These are phyloP conservation scores for Metallyticus violacea DNA, from an alignment of 2,888 invertebrate species.

Conservation along the genomic window DNA sequence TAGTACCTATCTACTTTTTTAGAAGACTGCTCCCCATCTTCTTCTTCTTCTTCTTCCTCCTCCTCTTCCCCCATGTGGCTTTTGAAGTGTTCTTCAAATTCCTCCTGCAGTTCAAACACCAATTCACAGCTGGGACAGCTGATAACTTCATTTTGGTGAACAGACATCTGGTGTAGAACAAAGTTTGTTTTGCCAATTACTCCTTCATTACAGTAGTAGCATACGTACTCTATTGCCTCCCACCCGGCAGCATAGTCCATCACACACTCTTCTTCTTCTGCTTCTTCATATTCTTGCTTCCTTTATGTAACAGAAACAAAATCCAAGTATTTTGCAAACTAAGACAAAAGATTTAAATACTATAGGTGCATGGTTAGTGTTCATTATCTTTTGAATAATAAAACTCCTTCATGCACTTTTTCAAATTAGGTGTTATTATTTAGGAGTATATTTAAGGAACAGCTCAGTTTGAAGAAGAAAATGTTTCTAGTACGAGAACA, in stretches of 20 bases:
- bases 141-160: slow-evolving; percentile 25
- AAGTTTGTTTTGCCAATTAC: slow-evolving; percentile 22
- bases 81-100: background rate
- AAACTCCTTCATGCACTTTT: too few species aligned
- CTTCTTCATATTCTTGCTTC: background rate
- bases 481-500: too few species aligned
- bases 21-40: background rate
- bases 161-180: slow-evolving; percentile 22
- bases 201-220: slow-evolving; percentile 19
- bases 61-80: background rate
- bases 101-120: background rate
- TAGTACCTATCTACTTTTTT: too few species aligned
- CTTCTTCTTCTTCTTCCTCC: background rate
- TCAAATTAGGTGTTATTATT: too few species aligned
- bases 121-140: slow-evolving; percentile 26
- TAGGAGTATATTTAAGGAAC: too few species aligned
- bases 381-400: too few species aligned
- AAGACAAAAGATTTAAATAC: too few species aligned
- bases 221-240: background rate
- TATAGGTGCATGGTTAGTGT: too few species aligned
- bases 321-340: too few species aligned
- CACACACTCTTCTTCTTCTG: background rate
- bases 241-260: background rate
- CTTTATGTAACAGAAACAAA: background rate
- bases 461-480: too few species aligned